Base-by-base conservation (phyloP, 2,888 invertebrate genomes). In the Cryptocephalus moraei region DNA sequence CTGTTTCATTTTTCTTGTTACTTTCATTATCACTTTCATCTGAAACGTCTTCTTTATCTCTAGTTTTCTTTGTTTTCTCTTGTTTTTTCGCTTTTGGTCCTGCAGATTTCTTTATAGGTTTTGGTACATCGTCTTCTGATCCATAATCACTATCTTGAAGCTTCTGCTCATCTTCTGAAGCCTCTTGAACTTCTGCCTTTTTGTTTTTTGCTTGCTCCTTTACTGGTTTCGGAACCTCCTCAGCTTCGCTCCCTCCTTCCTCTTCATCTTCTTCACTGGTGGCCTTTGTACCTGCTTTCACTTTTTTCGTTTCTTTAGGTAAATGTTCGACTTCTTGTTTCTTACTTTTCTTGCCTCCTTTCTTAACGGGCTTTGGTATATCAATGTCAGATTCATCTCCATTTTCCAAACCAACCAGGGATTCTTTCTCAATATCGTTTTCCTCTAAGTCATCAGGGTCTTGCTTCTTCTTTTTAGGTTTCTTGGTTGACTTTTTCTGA, bases 381-480 rank as follows among this genome's bases (percentile, higher is more conserved):
- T 39, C 42, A 39, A 49, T 46, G 33, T 52, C 48, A 11, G 53
- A 45, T 13, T 49, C 38, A 33, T 49, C 48, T 13, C 36, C 43
- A 32, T 45, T 43, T 32, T 50, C 41, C 36, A 47, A 48, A 10
- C 36, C 22, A 33, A 45, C 46, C 8, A 12, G 32, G 3, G 47
- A 33, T 46, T 43, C 43, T 22, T 43, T 41, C 14, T 48, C 47
- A 39, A 10, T 8, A n/a, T 41, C 31, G 8, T 44, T 41, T 31
- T 41, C 42, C 39, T 57, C 49, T 46, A 52, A 52, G 38, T 56
- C 54, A 44, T 42, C 41, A 12, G 34, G 32, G 33, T 43, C 48
- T 44, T 50, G 47, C 38, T 51, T 52, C 48, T 55, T 58, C 45
- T 60, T 63, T 33, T 71, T 67, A 49, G 70, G 71, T 51, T 71